Percentiles rank a stretch among this genome's conserved stretches.
Conservation (phyloP, 2,113 vertebrate species). For the Triplophysa dalaica region DNA sequence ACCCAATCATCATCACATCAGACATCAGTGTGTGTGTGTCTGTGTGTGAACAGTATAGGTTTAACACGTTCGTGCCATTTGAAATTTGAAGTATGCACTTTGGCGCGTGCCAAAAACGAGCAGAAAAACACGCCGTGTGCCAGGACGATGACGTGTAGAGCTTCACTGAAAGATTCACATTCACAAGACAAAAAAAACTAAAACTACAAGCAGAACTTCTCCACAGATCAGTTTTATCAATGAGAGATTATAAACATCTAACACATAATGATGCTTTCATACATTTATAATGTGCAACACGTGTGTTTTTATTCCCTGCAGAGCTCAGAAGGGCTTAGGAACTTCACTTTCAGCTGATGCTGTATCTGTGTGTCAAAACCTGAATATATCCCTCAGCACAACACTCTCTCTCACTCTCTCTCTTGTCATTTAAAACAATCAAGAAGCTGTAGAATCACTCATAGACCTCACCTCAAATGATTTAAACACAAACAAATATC, state of each 20-base stretch:
- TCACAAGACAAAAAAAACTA: background rate
- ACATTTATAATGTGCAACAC: background rate
- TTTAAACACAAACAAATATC: background rate
- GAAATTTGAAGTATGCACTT: background rate
- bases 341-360: conserved; percentile 7
- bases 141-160: background rate
- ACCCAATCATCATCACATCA: background rate
- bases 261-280: background rate
- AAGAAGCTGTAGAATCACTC: conserved; percentile 69
- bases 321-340: background rate
- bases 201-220: background rate
- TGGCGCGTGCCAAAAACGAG: conserved; percentile 2
- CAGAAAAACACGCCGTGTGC: background rate
- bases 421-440: conserved; percentile 74
- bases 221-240: background rate
- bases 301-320: background rate
- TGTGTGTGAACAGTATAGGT: background rate
- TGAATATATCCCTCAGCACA: conserved; percentile 67
- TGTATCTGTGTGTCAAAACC: conserved; percentile 23
- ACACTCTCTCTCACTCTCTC: background rate
- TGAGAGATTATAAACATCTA: background rate
- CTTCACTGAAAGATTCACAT: conserved; percentile 13
- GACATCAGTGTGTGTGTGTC: background rate
- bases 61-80: background rate
- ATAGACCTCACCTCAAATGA: conserved; percentile 70